Evolutionary conservation across 2,888 invertebrate genomes (phyloP).

Genomic region (Actias luna): DNA sequence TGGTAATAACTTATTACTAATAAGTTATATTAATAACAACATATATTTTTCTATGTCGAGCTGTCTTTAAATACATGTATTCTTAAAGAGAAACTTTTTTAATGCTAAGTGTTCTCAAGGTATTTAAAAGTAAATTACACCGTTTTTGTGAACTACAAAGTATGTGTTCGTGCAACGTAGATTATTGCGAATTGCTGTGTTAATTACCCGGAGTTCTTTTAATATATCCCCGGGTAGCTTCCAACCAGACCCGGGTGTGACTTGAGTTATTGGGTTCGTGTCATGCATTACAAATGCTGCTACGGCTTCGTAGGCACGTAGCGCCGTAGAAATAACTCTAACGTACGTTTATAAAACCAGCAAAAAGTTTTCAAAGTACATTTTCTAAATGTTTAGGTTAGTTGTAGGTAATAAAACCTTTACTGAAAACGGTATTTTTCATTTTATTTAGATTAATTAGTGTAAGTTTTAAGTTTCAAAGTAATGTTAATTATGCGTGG

Average conservation of each 20-base stretch:
- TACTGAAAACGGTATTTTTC: background rate
- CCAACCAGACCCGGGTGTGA: constrained; percentile 35
- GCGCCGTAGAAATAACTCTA: constrained; percentile 33
- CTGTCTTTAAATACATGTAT: background rate
- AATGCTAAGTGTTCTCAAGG: background rate
- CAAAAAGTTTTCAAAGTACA: constrained; percentile 27
- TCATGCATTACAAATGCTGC: constrained; percentile 53
- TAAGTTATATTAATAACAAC: no score
- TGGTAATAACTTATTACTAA: no score
- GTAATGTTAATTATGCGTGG: background rate
- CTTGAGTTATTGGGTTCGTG: constrained; percentile 67
- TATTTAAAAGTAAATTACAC: background rate
- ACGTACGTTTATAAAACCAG: constrained; percentile 28
- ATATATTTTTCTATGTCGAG: background rate
- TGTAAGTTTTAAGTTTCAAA: background rate
- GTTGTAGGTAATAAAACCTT: constrained; percentile 19
- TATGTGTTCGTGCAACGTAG: constrained; percentile 9
- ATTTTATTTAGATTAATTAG: background rate
- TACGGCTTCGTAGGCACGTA: constrained; percentile 48
- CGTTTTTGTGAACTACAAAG: background rate
- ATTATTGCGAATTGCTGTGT: constrained; percentile 45
- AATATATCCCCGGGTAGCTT: constrained; percentile 54
- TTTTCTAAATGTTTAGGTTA: constrained; percentile 23
- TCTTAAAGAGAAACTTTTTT: background rate
- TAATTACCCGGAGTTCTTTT: constrained; percentile 52